Conservation (phyloP, 2,797 vertebrate species). For the Labeo calbasu region DNA sequence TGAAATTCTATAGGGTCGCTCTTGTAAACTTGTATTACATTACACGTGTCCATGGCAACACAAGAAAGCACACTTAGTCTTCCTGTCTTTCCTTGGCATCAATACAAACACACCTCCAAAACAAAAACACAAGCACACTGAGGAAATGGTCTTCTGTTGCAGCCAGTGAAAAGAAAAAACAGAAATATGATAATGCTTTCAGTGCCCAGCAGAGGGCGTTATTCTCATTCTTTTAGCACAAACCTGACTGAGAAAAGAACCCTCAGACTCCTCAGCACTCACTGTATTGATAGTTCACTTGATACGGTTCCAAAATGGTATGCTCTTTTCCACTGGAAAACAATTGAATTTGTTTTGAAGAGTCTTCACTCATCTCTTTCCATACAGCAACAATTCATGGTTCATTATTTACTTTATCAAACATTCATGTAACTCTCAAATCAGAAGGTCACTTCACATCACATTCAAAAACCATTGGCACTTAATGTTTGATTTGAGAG, state of each 20-base stretch:
- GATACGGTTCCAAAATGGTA: neutral
- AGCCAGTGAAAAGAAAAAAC: neutral
- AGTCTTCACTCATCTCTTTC: neutral
- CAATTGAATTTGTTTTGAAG: neutral
- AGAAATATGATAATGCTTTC: neutral
- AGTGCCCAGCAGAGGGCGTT: conserved; percentile 26
- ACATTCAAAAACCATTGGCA: neutral
- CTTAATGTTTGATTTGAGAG: neutral
- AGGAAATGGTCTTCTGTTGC: neutral
- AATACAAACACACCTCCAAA: conserved; percentile 4
- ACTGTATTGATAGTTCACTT: neutral
- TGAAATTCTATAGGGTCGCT: conserved; percentile 26
- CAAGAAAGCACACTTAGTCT: conserved; percentile 18
- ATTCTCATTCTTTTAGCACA: neutral
- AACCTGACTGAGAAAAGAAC: neutral
- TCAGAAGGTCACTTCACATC: neutral
- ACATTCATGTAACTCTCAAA: neutral
- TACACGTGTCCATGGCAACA: conserved; percentile 10
- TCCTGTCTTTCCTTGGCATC: conserved; percentile 5
- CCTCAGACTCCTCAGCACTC: neutral
- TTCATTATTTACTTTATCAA: neutral
- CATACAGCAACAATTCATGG: neutral
- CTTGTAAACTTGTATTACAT: conserved; percentile 20
- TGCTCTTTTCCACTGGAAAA: neutral
- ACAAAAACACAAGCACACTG: conserved; percentile 3